Evolutionary conservation across 2,888 invertebrate genomes (phyloP), one percentile per base, ranked within the genome.

Genomic region (Dendrolimus pini): DNA sequence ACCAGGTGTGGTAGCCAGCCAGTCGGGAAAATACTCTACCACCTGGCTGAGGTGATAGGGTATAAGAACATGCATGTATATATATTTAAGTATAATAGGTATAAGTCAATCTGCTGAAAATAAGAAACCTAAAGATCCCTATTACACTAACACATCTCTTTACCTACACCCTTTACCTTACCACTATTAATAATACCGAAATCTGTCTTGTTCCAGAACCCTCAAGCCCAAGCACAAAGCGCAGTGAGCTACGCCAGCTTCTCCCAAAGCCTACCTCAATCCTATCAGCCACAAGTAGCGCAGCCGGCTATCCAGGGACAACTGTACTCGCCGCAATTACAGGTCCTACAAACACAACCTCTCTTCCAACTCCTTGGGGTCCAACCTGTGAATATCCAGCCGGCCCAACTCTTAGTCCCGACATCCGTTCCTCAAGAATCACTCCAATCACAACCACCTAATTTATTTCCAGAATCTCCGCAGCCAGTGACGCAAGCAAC

Each of bases 231-330:
- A 59, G 70, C 73, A 7, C 61, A 78, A 61, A 80, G 80, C 18
- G 83, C 87, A 1, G 67, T 82, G 2, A 89, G 86, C 68, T 89
- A 80, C 65, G 77, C 86, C 1, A 84, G 78, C 55, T 85, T 82
- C 61, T 77, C 82, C 1, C 79, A 78, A 57, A 77, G 77, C 52
- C 72, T 79, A 18, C 72, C 75, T 3, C 41, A 62, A 0, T 69
- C 63, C 1, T 52, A 62, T 8, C 67, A 67, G 41, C 55, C 56
- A 3, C 62, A 63, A 14, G 52, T 61, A 54, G 60, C 59, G 7
- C 63, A 61, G 10, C 60, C 57, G 9, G 57, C 59, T 1, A 56
- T 55, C 13, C 63, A 58, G 42, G 58, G 59, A 10, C 61, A 64
- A 62, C 60, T 56, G 12, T 47, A 58, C 42, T 60, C 59, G 56